Percentiles rank a stretch among this genome's conserved stretches.
Conservation (phyloP, 2,113 vertebrate species). For the Laticauda colubrina region DNA sequence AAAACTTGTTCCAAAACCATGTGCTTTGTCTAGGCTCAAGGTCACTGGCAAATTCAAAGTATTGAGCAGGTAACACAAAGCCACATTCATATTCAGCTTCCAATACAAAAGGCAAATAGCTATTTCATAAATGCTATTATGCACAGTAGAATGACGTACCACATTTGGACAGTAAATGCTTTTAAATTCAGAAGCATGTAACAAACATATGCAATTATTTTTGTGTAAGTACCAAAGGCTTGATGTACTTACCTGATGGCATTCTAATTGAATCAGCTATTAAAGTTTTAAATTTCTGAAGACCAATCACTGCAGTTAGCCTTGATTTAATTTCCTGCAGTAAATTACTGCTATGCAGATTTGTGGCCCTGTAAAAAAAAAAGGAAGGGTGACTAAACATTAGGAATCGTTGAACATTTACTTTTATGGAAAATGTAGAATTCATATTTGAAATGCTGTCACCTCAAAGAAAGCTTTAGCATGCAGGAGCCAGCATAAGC, state of each 20-base stretch:
- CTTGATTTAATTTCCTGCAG: conserved; percentile 47
- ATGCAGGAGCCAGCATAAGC: conserved; percentile 16
- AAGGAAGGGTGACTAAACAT: conserved; percentile 3
- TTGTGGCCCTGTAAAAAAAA: neutral
- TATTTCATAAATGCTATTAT: neutral
- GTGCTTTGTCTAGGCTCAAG: conserved; percentile 16
- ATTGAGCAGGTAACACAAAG: conserved; percentile 38
- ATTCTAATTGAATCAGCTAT: conserved; percentile 38
- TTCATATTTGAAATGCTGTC: conserved; percentile 10
- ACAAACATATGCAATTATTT: neutral
- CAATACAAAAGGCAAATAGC: neutral
- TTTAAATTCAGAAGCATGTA: neutral
- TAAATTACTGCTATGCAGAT: conserved; percentile 25
- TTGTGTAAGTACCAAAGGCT: neutral
- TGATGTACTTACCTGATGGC: conserved; percentile 26
- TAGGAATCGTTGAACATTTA: conserved; percentile 16
- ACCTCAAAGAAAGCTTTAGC: neutral
- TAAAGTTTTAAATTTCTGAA: conserved; percentile 32
- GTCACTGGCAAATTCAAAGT: conserved; percentile 35
- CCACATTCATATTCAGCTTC: neutral
- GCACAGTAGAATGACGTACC: accelerated
- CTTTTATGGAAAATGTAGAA: conserved; percentile 17
- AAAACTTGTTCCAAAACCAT: neutral
- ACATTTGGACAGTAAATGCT: accelerated
- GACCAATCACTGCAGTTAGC: neutral